Base-by-base conservation (phyloP, 2,113 vertebrate species). In the Zapornia atra region DNA sequence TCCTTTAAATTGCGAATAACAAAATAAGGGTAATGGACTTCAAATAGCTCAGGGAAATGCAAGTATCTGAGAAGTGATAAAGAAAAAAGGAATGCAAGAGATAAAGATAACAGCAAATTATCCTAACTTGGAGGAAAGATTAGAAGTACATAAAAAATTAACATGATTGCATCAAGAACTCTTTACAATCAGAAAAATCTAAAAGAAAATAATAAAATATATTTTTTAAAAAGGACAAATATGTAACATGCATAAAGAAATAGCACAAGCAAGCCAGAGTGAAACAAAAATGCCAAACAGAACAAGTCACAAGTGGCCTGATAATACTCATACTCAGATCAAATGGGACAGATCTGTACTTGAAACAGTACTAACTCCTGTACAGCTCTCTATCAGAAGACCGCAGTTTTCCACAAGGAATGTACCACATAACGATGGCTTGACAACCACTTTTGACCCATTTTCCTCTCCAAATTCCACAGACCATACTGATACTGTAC, bases 11-110 rank as follows among this genome's bases (percentile, higher is more conserved):
- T 91, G 90, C 5, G 0, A 91, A 86, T 92, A 96, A 95, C 84
- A 95, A 96, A 97, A 96, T 95, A 95, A 95, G 59, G 91, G 66
- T 95, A 96, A 95, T 93, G 96, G 93, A 90, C 75, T 94, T 88
- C 90, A 93, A 95, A 94, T 94, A 84, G 91, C 90, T 91, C 87
- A 82, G 70, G 78, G 91, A 85, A 89, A 87, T 94, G 71, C 70
- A 90, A 89, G 65, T 65, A 79, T 89, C 77, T 85, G 48, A 91
- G 61, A 92, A 91, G 50, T 50, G 84, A 94, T 96, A 97, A 96
- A 82, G 40, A 59, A 82, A 84, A 95, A 95, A 88, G 26, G 31
- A 91, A 85, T 46, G 36, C n/a, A 85, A 60, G 78, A 94, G 77
- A 90, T 92, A 94, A 96, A 80, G 65, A 51, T n/a, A 91, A 91